Evolutionary conservation across 2,113 vertebrate genomes (phyloP), one percentile per base, ranked within the genome.

Genomic region (Chaetodon auriga): DNA sequence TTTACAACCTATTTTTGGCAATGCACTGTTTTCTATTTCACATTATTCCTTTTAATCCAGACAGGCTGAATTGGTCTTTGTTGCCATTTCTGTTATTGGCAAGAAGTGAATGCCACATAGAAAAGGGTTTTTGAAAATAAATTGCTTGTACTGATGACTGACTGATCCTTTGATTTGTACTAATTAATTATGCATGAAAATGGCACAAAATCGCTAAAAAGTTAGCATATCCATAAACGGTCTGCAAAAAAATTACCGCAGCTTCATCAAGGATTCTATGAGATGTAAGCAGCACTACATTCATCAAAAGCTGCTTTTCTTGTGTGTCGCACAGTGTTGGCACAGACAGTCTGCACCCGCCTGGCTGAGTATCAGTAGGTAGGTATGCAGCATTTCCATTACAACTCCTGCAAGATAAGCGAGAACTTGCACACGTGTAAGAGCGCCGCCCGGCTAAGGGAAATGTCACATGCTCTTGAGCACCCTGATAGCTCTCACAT

Each of bases 321-420:
- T 41, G 25, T 68, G 25, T 64, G 80, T 78, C 64, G 75, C 70
- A 62, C 57, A 13, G 61, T 46, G 51, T 13, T 78, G 25, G 48
- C 63, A 70, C 57, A 43, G 51, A 75, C 54, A 30, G 35, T 36
- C 49, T 75, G 64, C 64, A 63, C 19, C 46, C 16, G 16, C 19
- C 65, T 57, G 83, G 57, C 74, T 41, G 55, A 55, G 68, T 70
- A 70, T 88, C 80, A 77, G 82, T 80, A 58, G 79, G 78, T 6
- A 73, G 75, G 66, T 80, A 63, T 48, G 72, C 75, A 80, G 64
- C 62, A 80, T 69, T 89, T 85, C 66, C 78, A 86, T 84, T 72
- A 65, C 68, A 71, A 36, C 64, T 49, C 62, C 18, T 10, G 15
- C 66, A 60, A 86, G 82, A 84, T 85, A 85, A 88, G 72, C 86